Evolutionary conservation across 2,888 invertebrate species (phyloP).

Genomic region (Nomada flava): DNA sequence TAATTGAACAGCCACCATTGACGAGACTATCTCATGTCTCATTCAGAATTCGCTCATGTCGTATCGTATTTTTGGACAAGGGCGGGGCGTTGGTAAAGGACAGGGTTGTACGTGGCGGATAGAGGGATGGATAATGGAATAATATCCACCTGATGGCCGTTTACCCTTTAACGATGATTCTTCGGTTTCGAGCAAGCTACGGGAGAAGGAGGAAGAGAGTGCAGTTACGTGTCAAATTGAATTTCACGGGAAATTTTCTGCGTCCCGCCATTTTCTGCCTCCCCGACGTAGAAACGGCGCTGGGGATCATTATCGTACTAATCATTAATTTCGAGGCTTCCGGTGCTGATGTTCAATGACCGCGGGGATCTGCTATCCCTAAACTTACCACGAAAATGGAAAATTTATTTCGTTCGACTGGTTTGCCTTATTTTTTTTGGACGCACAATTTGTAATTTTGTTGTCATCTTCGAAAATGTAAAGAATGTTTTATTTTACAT

Average conservation of each 20-base stretch:
- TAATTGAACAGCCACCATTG: slow-evolving; percentile 44
- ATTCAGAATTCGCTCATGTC: slow-evolving; percentile 25
- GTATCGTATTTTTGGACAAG: slow-evolving; percentile 50
- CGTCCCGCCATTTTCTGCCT: slow-evolving; percentile 41
- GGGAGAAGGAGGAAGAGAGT: slow-evolving; percentile 43
- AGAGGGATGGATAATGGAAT: slow-evolving; percentile 68
- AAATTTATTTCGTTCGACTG: background rate
- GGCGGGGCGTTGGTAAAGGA: slow-evolving; percentile 49
- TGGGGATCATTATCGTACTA: slow-evolving; percentile 41
- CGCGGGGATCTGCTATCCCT: background rate
- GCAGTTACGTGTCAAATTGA: slow-evolving; percentile 73
- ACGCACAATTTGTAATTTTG: background rate
- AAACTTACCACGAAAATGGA: background rate
- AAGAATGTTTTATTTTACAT: too few relatives aligned
- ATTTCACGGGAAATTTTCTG: slow-evolving; percentile 69
- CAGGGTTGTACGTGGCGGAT: slow-evolving; percentile 31
- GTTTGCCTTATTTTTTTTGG: background rate
- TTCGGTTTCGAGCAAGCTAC: slow-evolving; percentile 63
- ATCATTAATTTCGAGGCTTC: slow-evolving; percentile 49
- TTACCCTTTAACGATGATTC: slow-evolving; percentile 75
- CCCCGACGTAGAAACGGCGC: background rate
- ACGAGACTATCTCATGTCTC: slow-evolving; percentile 56
- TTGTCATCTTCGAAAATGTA: too few relatives aligned
- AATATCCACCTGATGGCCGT: slow-evolving; percentile 71
- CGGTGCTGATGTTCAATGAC: slow-evolving; percentile 14